phyloP scores from a whole-genome alignment of 2,113 vertebrate species.

The Sinocyclocheilus anshuiensis region DNA sequence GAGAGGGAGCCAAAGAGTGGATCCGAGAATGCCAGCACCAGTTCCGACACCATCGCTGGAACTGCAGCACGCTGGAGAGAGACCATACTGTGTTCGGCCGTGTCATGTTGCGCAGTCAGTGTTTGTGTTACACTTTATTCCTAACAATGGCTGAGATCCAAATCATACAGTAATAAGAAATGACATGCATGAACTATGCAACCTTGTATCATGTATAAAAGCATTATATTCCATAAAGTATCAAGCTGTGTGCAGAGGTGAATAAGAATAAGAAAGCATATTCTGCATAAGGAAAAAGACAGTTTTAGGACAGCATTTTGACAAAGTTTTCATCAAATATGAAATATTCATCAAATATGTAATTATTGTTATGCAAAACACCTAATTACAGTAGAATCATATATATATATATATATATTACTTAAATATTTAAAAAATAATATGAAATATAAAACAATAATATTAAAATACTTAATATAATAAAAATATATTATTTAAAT shows the following conservation, averaged over 20 bases:
- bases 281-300: background rate
- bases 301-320: too few species aligned
- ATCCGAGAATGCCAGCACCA: conserved; percentile 97
- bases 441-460: too few species aligned
- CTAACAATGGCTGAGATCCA: background rate
- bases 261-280: background rate
- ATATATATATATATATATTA: too few species aligned
- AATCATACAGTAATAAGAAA: background rate
- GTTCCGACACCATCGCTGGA: conserved; percentile 97
- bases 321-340: too few species aligned
- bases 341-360: too few species aligned
- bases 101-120: conserved; percentile 95
- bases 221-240: background rate
- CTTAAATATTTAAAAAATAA: too few species aligned
- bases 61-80: conserved; percentile 97
- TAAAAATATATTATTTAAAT: too few species aligned
- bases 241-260: background rate
- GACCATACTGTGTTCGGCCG: conserved; percentile 97
- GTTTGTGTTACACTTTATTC: conserved; percentile 17
- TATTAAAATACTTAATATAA: too few species aligned
- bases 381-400: too few species aligned
- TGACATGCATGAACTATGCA: background rate
- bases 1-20: conserved; percentile 95
- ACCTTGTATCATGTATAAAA: background rate
- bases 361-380: too few species aligned